Base-by-base conservation (phyloP, 2,113 vertebrate species). In the Xyrauchen texanus region DNA sequence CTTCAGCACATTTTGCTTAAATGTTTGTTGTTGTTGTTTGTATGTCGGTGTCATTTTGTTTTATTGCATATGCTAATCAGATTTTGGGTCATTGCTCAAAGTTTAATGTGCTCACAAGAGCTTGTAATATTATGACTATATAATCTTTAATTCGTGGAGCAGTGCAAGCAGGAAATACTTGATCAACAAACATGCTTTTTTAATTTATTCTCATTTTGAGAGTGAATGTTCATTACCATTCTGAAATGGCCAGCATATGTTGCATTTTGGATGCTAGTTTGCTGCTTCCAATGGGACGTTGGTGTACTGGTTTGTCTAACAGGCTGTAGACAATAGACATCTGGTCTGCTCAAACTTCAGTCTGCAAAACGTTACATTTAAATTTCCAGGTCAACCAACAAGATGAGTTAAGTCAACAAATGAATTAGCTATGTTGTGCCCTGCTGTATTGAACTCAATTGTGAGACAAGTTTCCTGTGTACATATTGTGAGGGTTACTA, bases 181-280 rank as follows among this genome's bases (percentile, higher is more conserved):
- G 7, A 2, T 46, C 16, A 60, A 57, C 12, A 8, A 52, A 62
- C 63, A 42, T 42, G 7, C 52, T 64, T 75, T 62, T 62, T 8
- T 15, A 21, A 8, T 44, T 12, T 8, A 46, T 46, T 10, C 44
- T 47, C n/a, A 63, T 74, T 47, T 63, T 4, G 11, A 63, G 61
- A 65, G 49, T 16, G 49, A 13, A 65, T 55, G 7, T 65, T 45
- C 62, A 45, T 13, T 51, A 6, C 7, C 4, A 11, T 2, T 1
- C 46, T 62, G 9, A 47, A 62, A 58, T 49, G 53, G 10, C n/a
- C 69, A 46, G 69, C 69, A 58, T 72, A 73, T 62, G 71, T 6
- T 47, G 71, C 6, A 52, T 62, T 73, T 49, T 62, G 15, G 15
- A 73, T 5, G 46, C 71, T 73, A 45, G 49, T 62, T 49, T 73